Evolutionary conservation across 2,888 invertebrate species (phyloP).

Genomic region (Hypsopygia costalis): DNA sequence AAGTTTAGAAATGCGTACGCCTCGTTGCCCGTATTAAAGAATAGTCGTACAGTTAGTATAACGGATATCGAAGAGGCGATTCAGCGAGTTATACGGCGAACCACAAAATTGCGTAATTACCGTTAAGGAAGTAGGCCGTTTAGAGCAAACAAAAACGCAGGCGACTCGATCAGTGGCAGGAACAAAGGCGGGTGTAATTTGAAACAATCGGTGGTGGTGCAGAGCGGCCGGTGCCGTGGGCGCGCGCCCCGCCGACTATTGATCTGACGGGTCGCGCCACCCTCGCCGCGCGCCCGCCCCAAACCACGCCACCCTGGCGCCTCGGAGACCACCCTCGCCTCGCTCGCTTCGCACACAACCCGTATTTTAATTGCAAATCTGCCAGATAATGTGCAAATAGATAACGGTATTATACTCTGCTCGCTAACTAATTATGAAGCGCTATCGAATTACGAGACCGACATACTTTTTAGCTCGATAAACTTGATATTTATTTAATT

Average conservation of each 20-base stretch:
- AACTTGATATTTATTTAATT: conserved; percentile 12
- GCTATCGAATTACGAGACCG: conserved; percentile 51
- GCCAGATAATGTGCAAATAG: conserved; percentile 80
- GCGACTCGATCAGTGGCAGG: conserved; percentile 74
- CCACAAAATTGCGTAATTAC: conserved; percentile 75
- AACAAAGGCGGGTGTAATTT: conserved; percentile 78
- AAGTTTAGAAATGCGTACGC: too few relatives aligned
- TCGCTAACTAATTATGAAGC: conserved; percentile 72
- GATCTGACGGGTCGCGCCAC: conserved; percentile 67
- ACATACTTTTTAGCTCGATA: conserved; percentile 30
- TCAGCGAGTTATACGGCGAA: conserved; percentile 34
- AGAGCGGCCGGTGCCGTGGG: conserved; percentile 63
- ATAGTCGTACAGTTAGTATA: too few relatives aligned
- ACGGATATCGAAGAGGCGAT: too few relatives aligned
- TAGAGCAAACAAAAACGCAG: conserved; percentile 73
- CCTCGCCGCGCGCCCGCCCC: conserved; percentile 28
- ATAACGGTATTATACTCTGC: conserved; percentile 75
- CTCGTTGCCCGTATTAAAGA: too few relatives aligned
- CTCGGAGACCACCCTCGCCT: conserved; percentile 37
- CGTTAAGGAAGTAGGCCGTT: conserved; percentile 74
- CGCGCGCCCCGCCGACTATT: conserved; percentile 75
- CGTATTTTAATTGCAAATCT: conserved; percentile 81
- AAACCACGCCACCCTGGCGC: conserved; percentile 29
- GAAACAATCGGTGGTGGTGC: conserved; percentile 76
- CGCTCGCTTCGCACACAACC: conserved; percentile 52